Percentiles rank a stretch among this genome's conserved stretches.
phyloP scores from a whole-genome alignment of 2,797 vertebrate species.

The Silurus aristotelis region DNA sequence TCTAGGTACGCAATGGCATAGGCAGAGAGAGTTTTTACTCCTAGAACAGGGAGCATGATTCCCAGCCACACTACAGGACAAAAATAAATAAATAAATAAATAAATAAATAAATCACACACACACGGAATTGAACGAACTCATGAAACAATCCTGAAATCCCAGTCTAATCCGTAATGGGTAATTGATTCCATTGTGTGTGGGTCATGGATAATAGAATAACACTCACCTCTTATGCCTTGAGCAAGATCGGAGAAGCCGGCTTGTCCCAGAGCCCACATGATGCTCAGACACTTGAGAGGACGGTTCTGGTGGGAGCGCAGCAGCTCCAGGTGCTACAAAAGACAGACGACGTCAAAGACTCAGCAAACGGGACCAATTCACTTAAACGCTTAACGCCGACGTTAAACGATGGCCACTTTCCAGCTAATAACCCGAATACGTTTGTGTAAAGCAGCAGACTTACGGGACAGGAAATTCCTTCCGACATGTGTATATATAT shows the following conservation, averaged over 20 bases:
- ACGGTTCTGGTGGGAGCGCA: slow-evolving; percentile 87
- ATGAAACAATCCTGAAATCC: neutral
- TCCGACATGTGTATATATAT: too few species aligned
- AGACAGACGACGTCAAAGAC: neutral
- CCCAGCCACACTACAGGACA: slow-evolving; percentile 87
- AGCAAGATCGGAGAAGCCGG: slow-evolving; percentile 84
- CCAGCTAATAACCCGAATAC: too few species aligned
- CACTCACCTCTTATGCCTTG: slow-evolving; percentile 89
- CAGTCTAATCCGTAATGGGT: neutral
- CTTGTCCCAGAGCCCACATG: slow-evolving; percentile 95
- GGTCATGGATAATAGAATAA: neutral
- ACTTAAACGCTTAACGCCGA: neutral
- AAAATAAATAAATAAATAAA: neutral
- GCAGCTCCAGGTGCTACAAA: slow-evolving; percentile 85
- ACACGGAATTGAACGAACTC: neutral
- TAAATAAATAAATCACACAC: neutral
- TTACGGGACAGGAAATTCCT: too few species aligned
- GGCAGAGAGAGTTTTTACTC: slow-evolving; percentile 86
- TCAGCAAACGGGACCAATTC: neutral
- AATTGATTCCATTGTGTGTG: neutral
- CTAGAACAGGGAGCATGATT: slow-evolving; percentile 93
- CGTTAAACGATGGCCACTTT: neutral
- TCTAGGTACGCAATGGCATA: slow-evolving; percentile 92
- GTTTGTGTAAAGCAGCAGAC: too few species aligned
- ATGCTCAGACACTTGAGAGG: slow-evolving; percentile 89